A percentile compares a stretch with the other conserved stretches of the same genome.
These are phyloP conservation scores for Pandion haliaetus DNA, from an alignment of 2,113 vertebrate species.

Conservation along the genomic window DNA sequence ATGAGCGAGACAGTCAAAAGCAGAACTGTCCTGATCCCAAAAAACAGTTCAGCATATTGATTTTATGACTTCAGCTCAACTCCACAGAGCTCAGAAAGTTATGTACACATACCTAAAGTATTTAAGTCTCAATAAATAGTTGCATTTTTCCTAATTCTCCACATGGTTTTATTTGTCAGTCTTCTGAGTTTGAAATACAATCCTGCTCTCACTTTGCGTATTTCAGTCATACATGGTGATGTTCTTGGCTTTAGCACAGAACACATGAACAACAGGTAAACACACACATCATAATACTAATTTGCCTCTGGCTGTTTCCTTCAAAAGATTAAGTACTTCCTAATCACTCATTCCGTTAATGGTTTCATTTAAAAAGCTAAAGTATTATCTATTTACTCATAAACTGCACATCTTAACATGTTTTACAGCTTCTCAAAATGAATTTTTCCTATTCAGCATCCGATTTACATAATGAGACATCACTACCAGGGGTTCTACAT, in stretches of 20 bases:
- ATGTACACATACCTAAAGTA: neutral
- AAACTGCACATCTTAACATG: neutral
- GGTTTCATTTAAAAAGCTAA: neutral
- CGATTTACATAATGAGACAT: constrained; percentile 4
- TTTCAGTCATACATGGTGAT: neutral
- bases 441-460: neutral
- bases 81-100: neutral
- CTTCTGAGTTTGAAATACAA: neutral
- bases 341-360: neutral
- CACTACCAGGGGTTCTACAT: neutral
- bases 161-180: neutral
- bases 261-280: neutral
- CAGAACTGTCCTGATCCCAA: neutral
- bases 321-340: neutral
- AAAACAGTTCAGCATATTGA: neutral
- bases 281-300: neutral
- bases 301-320: neutral
- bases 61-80: neutral
- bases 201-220: neutral
- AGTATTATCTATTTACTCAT: neutral
- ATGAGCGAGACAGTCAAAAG: neutral
- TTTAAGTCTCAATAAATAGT: neutral
- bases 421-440: neutral
- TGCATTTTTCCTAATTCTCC: neutral
- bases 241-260: neutral